Evolutionary conservation across 2,797 vertebrate genomes (phyloP).

Genomic region (Premnoplex brunnescens): DNA sequence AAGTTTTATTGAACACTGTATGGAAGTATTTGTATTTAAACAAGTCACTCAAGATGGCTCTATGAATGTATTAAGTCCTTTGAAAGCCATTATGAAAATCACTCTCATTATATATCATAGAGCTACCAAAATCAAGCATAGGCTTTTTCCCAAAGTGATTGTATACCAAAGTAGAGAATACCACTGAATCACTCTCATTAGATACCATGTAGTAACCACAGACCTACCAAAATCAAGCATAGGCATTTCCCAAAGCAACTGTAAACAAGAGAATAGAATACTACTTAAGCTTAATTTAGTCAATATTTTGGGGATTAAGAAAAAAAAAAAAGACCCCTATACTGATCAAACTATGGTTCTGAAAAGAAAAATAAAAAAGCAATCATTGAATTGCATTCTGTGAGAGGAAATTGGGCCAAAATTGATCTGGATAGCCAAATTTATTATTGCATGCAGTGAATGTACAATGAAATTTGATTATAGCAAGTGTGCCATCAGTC

Average conservation of each 20-base stretch:
- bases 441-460: constrained; percentile 72
- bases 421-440: constrained; percentile 75
- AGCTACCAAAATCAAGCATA: background rate
- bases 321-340: background rate
- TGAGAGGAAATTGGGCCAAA: constrained; percentile 65
- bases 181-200: background rate
- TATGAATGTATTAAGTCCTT: background rate
- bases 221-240: background rate
- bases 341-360: background rate
- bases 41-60: background rate
- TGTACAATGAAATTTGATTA: constrained; percentile 77
- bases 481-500: constrained; percentile 62
- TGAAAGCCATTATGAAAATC: background rate
- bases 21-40: constrained; percentile 16
- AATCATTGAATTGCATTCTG: constrained; percentile 58
- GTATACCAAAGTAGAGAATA: constrained; percentile 50
- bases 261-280: constrained; percentile 52
- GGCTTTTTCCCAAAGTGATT: background rate
- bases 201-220: background rate
- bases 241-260: background rate
- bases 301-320: background rate
- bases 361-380: constrained; percentile 45
- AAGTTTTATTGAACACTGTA: background rate
- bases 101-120: background rate
- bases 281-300: background rate